A percentile compares a stretch with the other conserved stretches of the same genome.
These are phyloP conservation scores for Laodelphax striatellus DNA, from an alignment of 1,140 invertebrate genomes.

Conservation along the genomic window DNA sequence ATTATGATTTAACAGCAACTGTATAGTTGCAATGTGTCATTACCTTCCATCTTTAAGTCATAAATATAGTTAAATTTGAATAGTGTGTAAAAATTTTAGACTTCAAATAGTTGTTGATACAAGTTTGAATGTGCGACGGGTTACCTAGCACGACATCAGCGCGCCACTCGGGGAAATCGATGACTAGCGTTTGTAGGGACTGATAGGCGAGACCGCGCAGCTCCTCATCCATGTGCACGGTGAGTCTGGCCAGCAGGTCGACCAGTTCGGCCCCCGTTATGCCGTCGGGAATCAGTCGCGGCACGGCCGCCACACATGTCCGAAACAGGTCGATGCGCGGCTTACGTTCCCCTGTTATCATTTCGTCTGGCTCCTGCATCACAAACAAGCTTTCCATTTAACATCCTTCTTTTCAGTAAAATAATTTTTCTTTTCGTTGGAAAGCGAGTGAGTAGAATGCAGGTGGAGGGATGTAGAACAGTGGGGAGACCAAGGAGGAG, in stretches of 20 bases:
- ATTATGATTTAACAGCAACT: no score
- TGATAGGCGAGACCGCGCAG: conserved; percentile 85
- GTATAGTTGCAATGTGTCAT: no score
- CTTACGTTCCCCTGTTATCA: conserved; percentile 95
- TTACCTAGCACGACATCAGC: conserved; percentile 80
- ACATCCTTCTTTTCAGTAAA: no score
- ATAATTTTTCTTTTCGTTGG: no score
- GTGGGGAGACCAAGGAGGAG: no score
- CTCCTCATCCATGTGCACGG: conserved; percentile 88
- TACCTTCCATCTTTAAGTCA: no score
- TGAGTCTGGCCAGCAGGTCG: conserved; percentile 81
- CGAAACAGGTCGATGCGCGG: conserved; percentile 95
- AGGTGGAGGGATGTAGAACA: no score
- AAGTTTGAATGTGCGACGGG: no score
- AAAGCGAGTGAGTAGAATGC: no score
- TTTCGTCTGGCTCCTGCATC: conserved; percentile 79
- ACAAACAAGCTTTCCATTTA: neutral
- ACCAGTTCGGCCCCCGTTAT: conserved; percentile 90
- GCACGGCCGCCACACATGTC: conserved; percentile 96
- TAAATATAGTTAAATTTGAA: no score
- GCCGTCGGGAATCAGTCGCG: conserved; percentile 91
- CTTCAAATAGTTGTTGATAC: no score
- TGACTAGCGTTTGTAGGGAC: conserved; percentile 87
- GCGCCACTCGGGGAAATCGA: conserved; percentile 94
- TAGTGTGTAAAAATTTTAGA: no score